Evolutionary conservation across 2,888 invertebrate genomes (phyloP), one percentile per base, ranked within the genome.

Genomic region (Apantesis nais): DNA sequence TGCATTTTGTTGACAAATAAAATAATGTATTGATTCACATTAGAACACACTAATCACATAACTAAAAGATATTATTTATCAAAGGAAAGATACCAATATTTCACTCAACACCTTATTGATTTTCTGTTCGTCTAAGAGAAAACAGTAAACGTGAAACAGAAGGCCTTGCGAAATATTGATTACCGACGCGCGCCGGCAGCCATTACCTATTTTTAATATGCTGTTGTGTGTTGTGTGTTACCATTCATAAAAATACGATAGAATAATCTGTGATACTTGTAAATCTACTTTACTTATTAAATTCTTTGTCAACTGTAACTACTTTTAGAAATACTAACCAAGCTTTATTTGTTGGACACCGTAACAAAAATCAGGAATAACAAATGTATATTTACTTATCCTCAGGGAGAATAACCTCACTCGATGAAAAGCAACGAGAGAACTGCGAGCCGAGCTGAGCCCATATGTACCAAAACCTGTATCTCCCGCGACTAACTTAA

Each of bases 1-100:
- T 98, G 97, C 97, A 98, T 97, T 85, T 92, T 95, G 82, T 64
- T 71, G 55, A 65, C 71, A 60, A 77, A 75, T 55, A 44, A 8
- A n/a, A n/a, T n/a, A n/a, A 63, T 9, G 12, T 60, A 39, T 61
- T 64, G 52, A 58, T 58, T 31, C 60, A 66, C 60, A 69, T 31
- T 41, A 62, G 31, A 70, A 63, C n/a, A 62, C 60, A 66, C 63
- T 31, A 37, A 25, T 75, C 68, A 81, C 73, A 83, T 78, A 58
- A 66, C 73, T 75, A 61, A 34, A 25, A 58, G 25, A 48, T 34
- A 48, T 14, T 29, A 62, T 44, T 62, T 39, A 37, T 19, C 70
- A 8, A 4, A 29, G 48, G 12, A 31, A n/a, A n/a, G 11, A 22
- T 22, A 58, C 22, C 16, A 61, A 61, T 34, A 25, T 52, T 25